Evolutionary conservation across 1,140 invertebrate species (phyloP).

Genomic region (Nasonia longicornis): DNA sequence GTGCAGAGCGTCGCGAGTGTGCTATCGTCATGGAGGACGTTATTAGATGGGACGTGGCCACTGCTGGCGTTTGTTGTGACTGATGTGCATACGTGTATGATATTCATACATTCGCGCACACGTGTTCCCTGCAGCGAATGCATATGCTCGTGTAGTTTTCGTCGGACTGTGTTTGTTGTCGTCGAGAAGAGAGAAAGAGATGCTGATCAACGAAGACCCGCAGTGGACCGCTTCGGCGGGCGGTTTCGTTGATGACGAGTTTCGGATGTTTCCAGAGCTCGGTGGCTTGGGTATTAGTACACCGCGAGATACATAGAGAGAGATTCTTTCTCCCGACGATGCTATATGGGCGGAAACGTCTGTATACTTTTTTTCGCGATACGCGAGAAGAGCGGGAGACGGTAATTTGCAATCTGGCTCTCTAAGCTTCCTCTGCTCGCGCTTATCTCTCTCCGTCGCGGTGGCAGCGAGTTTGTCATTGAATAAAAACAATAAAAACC

Average conservation of each 20-base stretch:
- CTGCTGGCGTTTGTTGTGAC: neutral
- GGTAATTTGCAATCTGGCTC: too few species aligned
- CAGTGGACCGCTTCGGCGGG: constrained; percentile 16
- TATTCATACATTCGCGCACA: neutral
- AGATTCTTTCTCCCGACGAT: neutral
- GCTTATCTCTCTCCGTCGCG: too few species aligned
- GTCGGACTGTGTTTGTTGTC: neutral
- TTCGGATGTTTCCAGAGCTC: constrained; percentile 58
- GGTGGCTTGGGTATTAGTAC: constrained; percentile 28
- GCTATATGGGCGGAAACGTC: neutral
- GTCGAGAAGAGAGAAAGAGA: constrained; percentile 19
- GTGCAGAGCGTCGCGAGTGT: neutral
- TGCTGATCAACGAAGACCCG: constrained; percentile 54
- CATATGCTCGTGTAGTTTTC: neutral
- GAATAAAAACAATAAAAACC: too few species aligned
- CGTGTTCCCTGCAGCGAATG: neutral
- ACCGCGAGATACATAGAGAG: neutral
- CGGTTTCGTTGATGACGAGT: constrained; percentile 41
- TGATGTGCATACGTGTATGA: neutral
- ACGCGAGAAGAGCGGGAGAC: too few species aligned
- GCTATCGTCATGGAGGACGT: neutral
- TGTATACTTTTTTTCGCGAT: neutral
- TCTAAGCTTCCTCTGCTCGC: too few species aligned
- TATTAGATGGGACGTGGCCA: neutral
- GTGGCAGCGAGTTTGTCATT: too few species aligned